Evolutionary conservation across 1,140 invertebrate species (phyloP).

Genomic region (Centruroides sculpturatus): DNA sequence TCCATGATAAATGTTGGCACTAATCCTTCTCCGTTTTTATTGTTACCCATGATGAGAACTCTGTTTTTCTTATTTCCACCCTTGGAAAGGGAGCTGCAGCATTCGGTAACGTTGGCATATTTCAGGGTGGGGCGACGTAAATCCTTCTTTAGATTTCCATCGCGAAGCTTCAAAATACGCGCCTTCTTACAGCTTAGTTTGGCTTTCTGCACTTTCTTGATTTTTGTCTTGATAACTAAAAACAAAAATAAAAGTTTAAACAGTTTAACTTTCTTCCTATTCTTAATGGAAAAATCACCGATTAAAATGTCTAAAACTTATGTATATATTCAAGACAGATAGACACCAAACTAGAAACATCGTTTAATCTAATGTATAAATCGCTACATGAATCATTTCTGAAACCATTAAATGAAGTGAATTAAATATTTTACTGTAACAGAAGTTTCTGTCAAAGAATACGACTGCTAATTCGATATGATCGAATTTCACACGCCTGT

Average conservation of each 20-base stretch:
- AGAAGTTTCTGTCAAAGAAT: no score
- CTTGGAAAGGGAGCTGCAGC: slow-evolving; percentile 26
- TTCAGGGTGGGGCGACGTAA: slow-evolving; percentile 24
- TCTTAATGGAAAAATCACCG: no score
- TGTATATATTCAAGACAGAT: no score
- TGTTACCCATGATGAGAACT: slow-evolving; percentile 38
- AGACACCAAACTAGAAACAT: no score
- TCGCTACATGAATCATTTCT: no score
- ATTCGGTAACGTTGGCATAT: slow-evolving; percentile 29
- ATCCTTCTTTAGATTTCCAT: slow-evolving; percentile 24
- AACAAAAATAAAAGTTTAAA: slow-evolving; percentile 13
- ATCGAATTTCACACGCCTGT: no score
- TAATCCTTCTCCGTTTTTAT: slow-evolving; percentile 24
- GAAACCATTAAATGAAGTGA: no score
- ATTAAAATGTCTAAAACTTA: no score
- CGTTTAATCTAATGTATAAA: no score
- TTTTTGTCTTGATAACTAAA: slow-evolving; percentile 31
- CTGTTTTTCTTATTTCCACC: slow-evolving; percentile 18
- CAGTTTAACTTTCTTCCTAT: background rate
- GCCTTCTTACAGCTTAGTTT: slow-evolving; percentile 30
- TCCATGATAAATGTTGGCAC: slow-evolving; percentile 35
- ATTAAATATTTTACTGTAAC: no score
- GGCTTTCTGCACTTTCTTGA: slow-evolving; percentile 24
- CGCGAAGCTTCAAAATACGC: slow-evolving; percentile 29
- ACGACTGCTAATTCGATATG: no score